These are phyloP conservation scores for Burhinus bistriatus DNA, from an alignment of 2,113 vertebrate species.

Conservation along the genomic window DNA sequence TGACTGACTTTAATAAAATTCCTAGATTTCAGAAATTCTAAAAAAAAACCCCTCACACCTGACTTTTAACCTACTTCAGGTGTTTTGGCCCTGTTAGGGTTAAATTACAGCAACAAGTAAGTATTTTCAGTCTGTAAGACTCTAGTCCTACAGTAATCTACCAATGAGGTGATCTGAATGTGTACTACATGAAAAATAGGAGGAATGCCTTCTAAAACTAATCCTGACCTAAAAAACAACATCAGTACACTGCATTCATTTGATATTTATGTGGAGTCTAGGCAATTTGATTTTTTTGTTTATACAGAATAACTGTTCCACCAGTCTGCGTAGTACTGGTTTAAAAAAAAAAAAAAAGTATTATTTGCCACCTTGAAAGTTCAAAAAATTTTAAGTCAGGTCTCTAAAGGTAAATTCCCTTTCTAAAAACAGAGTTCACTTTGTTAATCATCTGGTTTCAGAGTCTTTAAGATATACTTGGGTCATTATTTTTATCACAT, in stretches of 20 bases:
- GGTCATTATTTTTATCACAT: background rate
- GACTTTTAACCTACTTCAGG: background rate
- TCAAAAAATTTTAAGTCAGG: background rate
- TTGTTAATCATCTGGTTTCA: background rate
- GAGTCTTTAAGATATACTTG: background rate
- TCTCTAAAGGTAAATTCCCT: background rate
- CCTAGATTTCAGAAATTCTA: background rate
- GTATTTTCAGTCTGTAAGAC: background rate
- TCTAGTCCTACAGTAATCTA: background rate
- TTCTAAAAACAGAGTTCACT: background rate
- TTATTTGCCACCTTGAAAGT: background rate
- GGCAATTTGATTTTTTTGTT: background rate
- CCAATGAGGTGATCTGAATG: background rate
- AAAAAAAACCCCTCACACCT: background rate
- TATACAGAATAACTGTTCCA: background rate
- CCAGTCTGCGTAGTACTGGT: rapidly evolving
- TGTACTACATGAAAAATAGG: background rate
- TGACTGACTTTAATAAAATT: background rate
- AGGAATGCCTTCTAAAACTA: background rate
- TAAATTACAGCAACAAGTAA: background rate
- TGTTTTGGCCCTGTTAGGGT: background rate
- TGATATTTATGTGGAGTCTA: background rate
- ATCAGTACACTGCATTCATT: background rate
- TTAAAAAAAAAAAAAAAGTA: background rate
- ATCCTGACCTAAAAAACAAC: background rate